Conservation (phyloP, 2,797 vertebrate genomes). For the Lophura swinhoii region DNA sequence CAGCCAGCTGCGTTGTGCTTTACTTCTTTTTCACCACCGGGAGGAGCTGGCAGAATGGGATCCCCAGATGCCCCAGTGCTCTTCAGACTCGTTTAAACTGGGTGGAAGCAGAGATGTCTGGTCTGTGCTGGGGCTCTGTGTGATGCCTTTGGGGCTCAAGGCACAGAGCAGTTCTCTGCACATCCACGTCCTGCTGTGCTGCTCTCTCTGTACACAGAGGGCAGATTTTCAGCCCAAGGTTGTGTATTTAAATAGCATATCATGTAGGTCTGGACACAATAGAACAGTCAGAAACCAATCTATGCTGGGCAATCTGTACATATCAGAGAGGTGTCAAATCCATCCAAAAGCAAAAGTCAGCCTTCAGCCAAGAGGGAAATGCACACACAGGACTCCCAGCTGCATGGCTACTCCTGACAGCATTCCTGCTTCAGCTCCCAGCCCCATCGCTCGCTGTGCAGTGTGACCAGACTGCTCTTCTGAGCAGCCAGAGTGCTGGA, state of each 20-base stretch:
- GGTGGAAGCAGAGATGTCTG: not conserved
- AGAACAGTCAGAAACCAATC: not conserved
- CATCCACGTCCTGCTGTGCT: fast-evolving
- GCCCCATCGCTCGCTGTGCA: not conserved
- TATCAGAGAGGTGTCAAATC: not conserved
- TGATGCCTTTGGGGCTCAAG: not conserved
- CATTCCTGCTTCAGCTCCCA: not conserved
- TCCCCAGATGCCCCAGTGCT: not conserved
- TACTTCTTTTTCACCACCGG: not conserved
- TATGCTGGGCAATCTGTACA: not conserved
- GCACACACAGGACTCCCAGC: not conserved
- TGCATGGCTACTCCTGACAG: not conserved
- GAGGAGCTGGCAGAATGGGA: not conserved
- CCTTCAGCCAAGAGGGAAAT: not conserved
- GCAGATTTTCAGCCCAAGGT: not conserved
- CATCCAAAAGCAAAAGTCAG: not conserved
- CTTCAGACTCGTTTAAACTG: fast-evolving
- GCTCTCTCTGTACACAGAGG: not conserved
- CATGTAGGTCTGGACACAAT: not conserved
- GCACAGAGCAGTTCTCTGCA: not conserved
- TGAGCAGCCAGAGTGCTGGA: not conserved
- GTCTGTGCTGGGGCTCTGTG: not conserved
- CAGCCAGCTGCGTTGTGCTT: not conserved
- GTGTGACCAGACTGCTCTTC: not conserved
- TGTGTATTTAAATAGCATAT: not conserved